These are phyloP conservation scores for Ostrea denselamellosa DNA, from an alignment of 1,140 invertebrate species.

Conservation along the genomic window DNA sequence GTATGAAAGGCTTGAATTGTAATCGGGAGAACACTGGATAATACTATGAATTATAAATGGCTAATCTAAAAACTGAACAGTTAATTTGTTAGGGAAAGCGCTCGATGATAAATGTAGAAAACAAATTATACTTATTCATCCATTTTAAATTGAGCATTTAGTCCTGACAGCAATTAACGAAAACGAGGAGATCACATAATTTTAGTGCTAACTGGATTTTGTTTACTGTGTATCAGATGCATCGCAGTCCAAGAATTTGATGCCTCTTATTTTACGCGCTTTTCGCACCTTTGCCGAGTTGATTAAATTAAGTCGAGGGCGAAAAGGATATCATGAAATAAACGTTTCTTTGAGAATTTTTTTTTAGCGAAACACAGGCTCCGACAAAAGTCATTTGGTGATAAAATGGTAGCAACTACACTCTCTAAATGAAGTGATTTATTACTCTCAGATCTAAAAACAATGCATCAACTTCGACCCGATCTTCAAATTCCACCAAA, in stretches of 20 bases:
- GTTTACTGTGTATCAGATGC: neutral
- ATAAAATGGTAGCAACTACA: slow-evolving; percentile 5
- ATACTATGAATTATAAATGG: neutral
- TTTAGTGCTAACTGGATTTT: slow-evolving; percentile 31
- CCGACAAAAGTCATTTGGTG: neutral
- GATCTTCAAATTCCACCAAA: neutral
- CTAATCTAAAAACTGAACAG: neutral
- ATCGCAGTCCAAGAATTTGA: neutral
- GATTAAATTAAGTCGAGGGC: slow-evolving; percentile 25
- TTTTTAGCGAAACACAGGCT: neutral
- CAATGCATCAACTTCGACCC: neutral
- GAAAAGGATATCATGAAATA: slow-evolving; percentile 14
- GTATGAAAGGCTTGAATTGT: neutral
- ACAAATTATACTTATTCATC: slow-evolving; percentile 20
- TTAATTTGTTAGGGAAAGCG: neutral
- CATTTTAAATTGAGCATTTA: slow-evolving; percentile 12
- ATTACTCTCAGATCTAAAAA: neutral
- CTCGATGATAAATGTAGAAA: neutral
- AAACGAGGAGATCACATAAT: neutral
- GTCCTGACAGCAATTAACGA: neutral
- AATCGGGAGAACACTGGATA: neutral
- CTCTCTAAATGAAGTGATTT: neutral
- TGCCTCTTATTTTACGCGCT: neutral
- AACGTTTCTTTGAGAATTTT: slow-evolving; percentile 21
- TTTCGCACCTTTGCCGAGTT: slow-evolving; percentile 6